Evolutionary conservation across 2,888 invertebrate species (phyloP), one percentile per base, ranked within the genome.

Genomic region (Clistopyga incitator): DNA sequence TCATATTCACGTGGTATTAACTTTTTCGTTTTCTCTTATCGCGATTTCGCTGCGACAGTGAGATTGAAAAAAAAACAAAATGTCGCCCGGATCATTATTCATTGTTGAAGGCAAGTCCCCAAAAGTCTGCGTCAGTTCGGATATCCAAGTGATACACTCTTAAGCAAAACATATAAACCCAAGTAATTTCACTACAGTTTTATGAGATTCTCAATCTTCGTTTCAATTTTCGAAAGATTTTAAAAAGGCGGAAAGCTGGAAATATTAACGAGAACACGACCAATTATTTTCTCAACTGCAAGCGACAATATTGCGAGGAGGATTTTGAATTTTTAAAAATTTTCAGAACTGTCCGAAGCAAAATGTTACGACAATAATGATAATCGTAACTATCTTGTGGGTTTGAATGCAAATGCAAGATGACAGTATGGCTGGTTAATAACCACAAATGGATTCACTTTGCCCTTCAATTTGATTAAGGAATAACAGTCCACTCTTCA

Each of bases 21-120:
- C n/a, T 67, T 65, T 67, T 67, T 67, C 67, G 67, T 47, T 67
- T 67, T 47, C 45, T 25, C 67, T 47, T 67, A 67, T 67, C 67
- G 8, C 67, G 67, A 67, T 47, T 45, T 67, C 23, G 18, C 67
- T 47, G 67, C 45, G 25, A 42, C 47, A 13, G 15, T 4, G 67
- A 67, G 47, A 67, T 6, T 8, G 13, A 71, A 52, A 71, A 71
- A 52, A 71, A 54, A 54, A 54, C 29, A 70, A 70, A 18, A 34
- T 61, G 15, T 25, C 29, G 15, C 6, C 1, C 1, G 54, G 42
- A 52, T 54, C 54, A 15, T 52, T 45, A 45, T 67, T 67, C 67
- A 47, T 45, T 67, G 45, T 45, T 15, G n/a, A 45, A 18, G 47
- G 25, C n/a, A 15, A 34, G n/a, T 10, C 65, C 25, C 15, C 45